Percentiles rank a stretch among this genome's conserved stretches.
phyloP scores from a whole-genome alignment of 2,888 invertebrate genomes.

The Aphrophora alni region DNA sequence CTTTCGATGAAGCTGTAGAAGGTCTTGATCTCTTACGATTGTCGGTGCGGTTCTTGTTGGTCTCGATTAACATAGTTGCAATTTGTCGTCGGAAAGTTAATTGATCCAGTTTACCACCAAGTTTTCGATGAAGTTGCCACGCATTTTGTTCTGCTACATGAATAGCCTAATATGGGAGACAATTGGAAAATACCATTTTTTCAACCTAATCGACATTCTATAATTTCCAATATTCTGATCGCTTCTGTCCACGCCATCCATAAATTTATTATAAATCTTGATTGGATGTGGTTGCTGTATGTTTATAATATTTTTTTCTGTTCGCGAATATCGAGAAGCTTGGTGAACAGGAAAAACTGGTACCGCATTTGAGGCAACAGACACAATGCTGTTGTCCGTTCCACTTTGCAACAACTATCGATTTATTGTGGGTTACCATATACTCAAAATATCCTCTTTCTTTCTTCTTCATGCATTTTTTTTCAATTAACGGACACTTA shows the following conservation, averaged over 20 bases:
- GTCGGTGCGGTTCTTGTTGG: background rate
- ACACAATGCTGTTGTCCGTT: background rate
- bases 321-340: background rate
- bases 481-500: background rate
- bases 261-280: conserved; percentile 43
- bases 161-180: conserved; percentile 47
- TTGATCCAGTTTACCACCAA: conserved; percentile 47
- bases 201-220: conserved; percentile 48
- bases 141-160: conserved; percentile 52
- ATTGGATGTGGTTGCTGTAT: background rate
- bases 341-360: background rate
- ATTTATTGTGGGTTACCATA: background rate
- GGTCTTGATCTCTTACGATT: no score
- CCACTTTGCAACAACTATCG: background rate
- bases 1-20: no score
- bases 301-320: background rate
- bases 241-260: conserved; percentile 40
- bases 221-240: conserved; percentile 52
- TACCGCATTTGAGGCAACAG: background rate
- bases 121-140: conserved; percentile 48
- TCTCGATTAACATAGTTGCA: conserved; percentile 33
- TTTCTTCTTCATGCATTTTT: background rate
- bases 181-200: conserved; percentile 53
- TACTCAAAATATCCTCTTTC: background rate
- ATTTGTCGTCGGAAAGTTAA: conserved; percentile 47